These are phyloP conservation scores for Spilogale gracilis DNA, from an alignment of 2,113 vertebrate species.

Conservation along the genomic window DNA sequence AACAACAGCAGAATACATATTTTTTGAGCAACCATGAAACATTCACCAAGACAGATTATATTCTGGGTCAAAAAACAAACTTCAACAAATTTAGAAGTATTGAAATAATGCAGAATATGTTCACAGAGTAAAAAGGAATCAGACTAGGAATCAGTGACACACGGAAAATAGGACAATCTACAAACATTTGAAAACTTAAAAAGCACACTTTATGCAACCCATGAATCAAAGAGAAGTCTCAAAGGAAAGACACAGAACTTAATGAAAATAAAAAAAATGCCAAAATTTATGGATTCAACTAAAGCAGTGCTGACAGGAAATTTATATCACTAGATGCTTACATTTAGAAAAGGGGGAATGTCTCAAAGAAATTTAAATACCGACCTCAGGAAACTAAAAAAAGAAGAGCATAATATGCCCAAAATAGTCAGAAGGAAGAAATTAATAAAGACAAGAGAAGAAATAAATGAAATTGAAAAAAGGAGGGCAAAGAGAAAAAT, in stretches of 20 bases:
- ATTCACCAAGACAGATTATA: neutral
- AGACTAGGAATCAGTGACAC: neutral
- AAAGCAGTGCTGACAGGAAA: neutral
- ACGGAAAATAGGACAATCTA: neutral
- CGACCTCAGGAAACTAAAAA: neutral
- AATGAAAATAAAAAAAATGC: neutral
- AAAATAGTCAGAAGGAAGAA: neutral
- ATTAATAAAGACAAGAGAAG: neutral
- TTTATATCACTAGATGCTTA: neutral
- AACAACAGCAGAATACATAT: neutral
- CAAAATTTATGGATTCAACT: neutral
- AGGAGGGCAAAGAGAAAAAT: neutral
- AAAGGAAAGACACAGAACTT: neutral
- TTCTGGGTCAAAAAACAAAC: neutral
- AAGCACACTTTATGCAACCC: neutral
- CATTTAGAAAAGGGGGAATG: neutral
- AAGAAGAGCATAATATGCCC: neutral
- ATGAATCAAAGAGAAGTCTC: neutral
- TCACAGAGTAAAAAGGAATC: neutral
- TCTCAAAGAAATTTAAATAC: neutral
- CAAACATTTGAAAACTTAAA: neutral
- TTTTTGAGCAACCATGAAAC: neutral
- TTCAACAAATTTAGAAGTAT: neutral
- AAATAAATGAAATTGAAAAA: neutral
- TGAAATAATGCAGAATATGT: neutral